Base-by-base conservation (phyloP, 2,888 invertebrate genomes). In the Eilema sororculum region DNA sequence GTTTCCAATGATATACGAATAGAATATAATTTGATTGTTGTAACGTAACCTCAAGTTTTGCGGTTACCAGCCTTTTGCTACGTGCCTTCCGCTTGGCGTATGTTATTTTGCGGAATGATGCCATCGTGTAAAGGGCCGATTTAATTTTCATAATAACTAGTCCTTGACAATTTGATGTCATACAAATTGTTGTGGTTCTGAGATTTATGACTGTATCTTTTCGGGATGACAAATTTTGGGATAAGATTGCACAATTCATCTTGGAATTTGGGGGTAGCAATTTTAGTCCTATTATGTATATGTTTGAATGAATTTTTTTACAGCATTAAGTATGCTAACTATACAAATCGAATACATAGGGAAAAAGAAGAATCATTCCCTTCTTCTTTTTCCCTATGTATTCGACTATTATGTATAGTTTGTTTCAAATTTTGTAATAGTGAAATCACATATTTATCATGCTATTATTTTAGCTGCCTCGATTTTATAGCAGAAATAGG, bases 21-120 rank as follows among this genome's bases (percentile, higher is more conserved):
- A 86, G 85, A 83, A 83, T 80, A 85, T 89, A 84, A 88, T 89
- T 90, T 89, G 87, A 84, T 87, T 88, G 83, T 86, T 86, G 86
- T 85, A 87, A 80, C 80, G 73, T 76, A 81, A 79, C 86, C 86
- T 82, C 85, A 87, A 84, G 85, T 87, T 89, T 86, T 88, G 85
- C 82, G 87, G 88, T 90, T 84, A 83, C 82, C 75, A 69, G 71
- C 59, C 77, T 83, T 80, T 41, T 71, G 69, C 76, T 80, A 92
- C 91, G 91, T 93, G 93, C 89, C 91, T 93, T 92, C 93, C 92
- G 91, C 87, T 79, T 52, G 74, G 60, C 65, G 75, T 78, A 74
- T 84, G 78, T 87, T 78, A 87, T 89, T 88, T 88, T 72, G 85
- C 86, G 68, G 85, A 81, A 86, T 86, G 82, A 87, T 65, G 65